Evolutionary conservation across 2,797 vertebrate species (phyloP).

Genomic region (Rhynchonycteris naso): DNA sequence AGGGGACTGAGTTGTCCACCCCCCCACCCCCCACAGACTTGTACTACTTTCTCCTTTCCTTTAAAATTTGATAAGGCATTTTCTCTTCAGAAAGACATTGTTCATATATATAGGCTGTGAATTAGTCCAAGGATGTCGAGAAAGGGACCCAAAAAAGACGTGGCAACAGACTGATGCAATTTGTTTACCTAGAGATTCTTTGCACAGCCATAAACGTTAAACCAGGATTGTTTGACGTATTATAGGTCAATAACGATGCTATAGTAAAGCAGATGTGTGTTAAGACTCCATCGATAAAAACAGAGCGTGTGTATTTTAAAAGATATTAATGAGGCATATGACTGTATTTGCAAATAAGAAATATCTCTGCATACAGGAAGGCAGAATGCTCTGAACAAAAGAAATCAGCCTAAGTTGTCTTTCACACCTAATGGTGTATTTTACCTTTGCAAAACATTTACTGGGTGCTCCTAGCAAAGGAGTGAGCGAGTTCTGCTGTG

Average conservation of each 20-base stretch:
- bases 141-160: conserved; percentile 47
- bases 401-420: conserved; percentile 85
- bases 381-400: conserved; percentile 82
- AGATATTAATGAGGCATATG: conserved; percentile 81
- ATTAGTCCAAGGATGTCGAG: not conserved
- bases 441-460: conserved; percentile 87
- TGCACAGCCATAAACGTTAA: conserved; percentile 69
- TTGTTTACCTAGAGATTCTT: conserved; percentile 67
- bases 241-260: conserved; percentile 67
- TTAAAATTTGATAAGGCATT: not conserved
- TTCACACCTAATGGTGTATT: conserved; percentile 82
- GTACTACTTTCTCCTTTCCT: not conserved
- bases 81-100: conserved; percentile 5
- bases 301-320: conserved; percentile 75
- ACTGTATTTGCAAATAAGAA: conserved; percentile 86
- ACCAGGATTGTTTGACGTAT: conserved; percentile 56
- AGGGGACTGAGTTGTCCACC: not conserved
- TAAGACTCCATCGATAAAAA: conserved; percentile 69
- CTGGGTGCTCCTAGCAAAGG: conserved; percentile 84
- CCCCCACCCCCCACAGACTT: not conserved
- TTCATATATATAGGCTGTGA: not conserved
- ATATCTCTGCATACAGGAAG: conserved; percentile 79
- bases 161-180: conserved; percentile 55
- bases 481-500: conserved; percentile 84
- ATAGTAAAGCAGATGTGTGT: conserved; percentile 76